A percentile compares a stretch with the other conserved stretches of the same genome.
Evolutionary conservation across 2,797 vertebrate genomes (phyloP).

Genomic region (Amniataba percoides): DNA sequence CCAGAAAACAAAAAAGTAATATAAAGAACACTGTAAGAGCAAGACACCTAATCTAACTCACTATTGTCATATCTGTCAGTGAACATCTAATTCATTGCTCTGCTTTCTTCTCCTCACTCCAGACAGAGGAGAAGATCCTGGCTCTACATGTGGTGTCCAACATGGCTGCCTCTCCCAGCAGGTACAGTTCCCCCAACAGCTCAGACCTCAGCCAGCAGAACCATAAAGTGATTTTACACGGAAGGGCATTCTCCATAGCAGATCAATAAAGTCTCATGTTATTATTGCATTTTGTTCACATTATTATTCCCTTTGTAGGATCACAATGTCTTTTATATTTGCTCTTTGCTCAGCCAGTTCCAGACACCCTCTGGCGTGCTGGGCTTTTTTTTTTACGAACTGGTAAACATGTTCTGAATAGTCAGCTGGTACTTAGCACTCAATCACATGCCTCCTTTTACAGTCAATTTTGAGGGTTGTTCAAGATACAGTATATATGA

Average conservation of each 20-base stretch:
- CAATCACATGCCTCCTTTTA: background rate
- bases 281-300: slow-evolving; percentile 47
- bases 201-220: slow-evolving; percentile 34
- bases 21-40: background rate
- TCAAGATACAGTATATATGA: slow-evolving; percentile 19
- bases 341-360: slow-evolving; percentile 12
- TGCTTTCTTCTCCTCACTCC: slow-evolving; percentile 31
- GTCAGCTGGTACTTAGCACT: slow-evolving; percentile 40
- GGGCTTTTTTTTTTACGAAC: slow-evolving; percentile 28
- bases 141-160: slow-evolving; percentile 51
- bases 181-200: slow-evolving; percentile 63
- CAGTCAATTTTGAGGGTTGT: slow-evolving; percentile 12
- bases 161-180: slow-evolving; percentile 57
- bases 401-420: slow-evolving; percentile 24
- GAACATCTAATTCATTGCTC: slow-evolving; percentile 19
- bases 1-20: slow-evolving; percentile 5
- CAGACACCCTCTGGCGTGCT: slow-evolving; percentile 11
- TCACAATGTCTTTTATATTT: slow-evolving; percentile 16
- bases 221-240: slow-evolving; percentile 19
- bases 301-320: slow-evolving; percentile 44
- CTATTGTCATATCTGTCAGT: no score
- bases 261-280: slow-evolving; percentile 36
- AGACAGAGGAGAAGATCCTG: slow-evolving; percentile 59
- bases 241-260: background rate
- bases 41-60: background rate